These are phyloP conservation scores for Hippoglossus stenolepis DNA, from an alignment of 2,113 vertebrate genomes.

Conservation along the genomic window DNA sequence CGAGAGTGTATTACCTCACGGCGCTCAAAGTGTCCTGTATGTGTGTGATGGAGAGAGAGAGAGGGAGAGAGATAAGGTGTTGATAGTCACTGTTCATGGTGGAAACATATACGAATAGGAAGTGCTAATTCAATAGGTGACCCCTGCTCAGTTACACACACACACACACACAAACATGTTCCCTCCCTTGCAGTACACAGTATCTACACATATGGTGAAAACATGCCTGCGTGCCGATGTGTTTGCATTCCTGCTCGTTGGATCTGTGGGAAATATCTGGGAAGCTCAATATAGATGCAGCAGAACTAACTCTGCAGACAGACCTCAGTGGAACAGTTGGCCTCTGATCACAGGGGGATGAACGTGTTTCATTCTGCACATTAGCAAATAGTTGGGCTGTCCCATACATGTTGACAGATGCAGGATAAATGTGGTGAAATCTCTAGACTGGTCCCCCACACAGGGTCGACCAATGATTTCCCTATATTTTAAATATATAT, in stretches of 20 bases:
- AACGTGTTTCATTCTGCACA: background rate
- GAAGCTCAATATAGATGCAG: conserved; percentile 15
- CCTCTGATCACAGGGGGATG: background rate
- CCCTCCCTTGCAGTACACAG: conserved; percentile 7
- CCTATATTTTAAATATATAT: background rate
- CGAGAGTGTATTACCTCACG: conserved; percentile 19
- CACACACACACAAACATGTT: conserved; percentile 8
- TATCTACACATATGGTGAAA: conserved; percentile 52
- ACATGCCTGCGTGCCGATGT: conserved; percentile 17
- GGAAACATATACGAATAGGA: conserved; percentile 30
- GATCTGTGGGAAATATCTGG: conserved; percentile 44
- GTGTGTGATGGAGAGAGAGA: background rate
- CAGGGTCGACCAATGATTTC: no score
- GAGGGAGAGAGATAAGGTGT: conserved; percentile 16
- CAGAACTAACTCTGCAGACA: conserved; percentile 25
- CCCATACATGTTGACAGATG: no score
- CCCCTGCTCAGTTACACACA: conserved; percentile 5
- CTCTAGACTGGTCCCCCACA: no score
- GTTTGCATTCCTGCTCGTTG: conserved; percentile 39
- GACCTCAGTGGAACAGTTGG: background rate
- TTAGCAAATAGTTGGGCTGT: no score
- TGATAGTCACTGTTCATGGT: background rate
- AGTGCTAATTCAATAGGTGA: conserved; percentile 45
- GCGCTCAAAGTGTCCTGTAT: background rate
- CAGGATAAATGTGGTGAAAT: no score